Percentiles rank a stretch among this genome's conserved stretches.
Evolutionary conservation across 64 coral and sea anemone species (phyloP).

Genomic region (Porites australiensis): DNA sequence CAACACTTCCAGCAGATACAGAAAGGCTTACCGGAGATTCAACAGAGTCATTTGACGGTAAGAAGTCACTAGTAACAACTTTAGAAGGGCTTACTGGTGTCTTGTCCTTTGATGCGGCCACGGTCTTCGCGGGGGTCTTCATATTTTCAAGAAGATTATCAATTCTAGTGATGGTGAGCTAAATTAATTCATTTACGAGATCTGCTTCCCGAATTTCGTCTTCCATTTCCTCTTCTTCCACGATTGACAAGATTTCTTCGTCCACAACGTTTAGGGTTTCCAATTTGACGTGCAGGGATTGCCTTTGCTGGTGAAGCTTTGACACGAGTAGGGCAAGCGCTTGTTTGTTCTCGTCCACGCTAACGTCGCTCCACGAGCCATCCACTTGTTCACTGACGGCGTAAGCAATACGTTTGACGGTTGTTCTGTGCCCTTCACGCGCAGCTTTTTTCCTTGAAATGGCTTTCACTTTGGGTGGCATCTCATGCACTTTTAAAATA

Average conservation of each 20-base stretch:
- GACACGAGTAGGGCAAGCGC: background rate
- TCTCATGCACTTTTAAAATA: too few relatives aligned
- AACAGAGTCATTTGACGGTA: background rate
- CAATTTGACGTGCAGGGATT: background rate
- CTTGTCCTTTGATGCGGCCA: background rate
- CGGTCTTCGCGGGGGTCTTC: background rate
- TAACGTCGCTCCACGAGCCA: background rate
- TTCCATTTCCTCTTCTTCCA: background rate
- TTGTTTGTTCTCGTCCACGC: background rate
- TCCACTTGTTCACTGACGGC: background rate
- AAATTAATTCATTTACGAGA: background rate
- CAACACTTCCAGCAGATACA: too few relatives aligned
- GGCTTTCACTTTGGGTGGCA: too few relatives aligned
- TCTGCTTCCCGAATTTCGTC: background rate
- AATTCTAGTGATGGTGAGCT: background rate
- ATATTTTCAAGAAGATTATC: background rate
- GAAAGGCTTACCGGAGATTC: too few relatives aligned
- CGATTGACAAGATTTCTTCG: background rate
- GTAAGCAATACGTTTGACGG: background rate
- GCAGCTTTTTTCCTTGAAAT: background rate
- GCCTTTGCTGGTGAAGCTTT: background rate
- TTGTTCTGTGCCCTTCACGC: background rate
- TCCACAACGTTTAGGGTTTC: background rate
- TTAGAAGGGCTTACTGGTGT: background rate
- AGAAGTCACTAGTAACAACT: background rate